Conservation (phyloP, 1,140 invertebrate genomes). For the Calliopsis andreniformis region DNA sequence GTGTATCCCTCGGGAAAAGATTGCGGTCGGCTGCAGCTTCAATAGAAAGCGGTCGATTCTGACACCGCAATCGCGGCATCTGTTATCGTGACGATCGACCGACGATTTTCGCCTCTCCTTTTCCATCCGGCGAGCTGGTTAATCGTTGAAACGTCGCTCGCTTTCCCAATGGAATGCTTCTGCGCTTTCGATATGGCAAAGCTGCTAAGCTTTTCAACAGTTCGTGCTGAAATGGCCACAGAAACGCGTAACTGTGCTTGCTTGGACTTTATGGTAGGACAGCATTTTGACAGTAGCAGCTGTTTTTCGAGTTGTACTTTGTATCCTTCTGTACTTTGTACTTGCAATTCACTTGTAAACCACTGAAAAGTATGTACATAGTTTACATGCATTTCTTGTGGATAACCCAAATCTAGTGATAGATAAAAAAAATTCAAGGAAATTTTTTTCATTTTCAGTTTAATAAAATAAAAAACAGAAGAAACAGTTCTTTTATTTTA, state of each 20-base stretch:
- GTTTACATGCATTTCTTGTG: too few species aligned
- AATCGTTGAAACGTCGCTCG: constrained; percentile 40
- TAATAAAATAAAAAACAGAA: too few species aligned
- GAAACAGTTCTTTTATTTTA: too few species aligned
- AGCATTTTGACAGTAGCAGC: too few species aligned
- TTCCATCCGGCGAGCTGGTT: constrained; percentile 37
- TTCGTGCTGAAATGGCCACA: not conserved
- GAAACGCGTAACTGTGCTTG: not conserved
- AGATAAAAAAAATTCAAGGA: too few species aligned
- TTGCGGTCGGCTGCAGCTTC: constrained; percentile 36
- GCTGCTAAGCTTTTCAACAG: not conserved
- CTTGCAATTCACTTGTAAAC: too few species aligned
- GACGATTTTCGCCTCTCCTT: constrained; percentile 47
- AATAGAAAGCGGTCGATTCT: constrained; percentile 50
- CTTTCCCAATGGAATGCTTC: constrained; percentile 29
- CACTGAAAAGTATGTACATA: too few species aligned
- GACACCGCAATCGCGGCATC: constrained; percentile 44
- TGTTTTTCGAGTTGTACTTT: too few species aligned
- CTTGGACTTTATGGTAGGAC: too few species aligned
- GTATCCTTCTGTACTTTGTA: too few species aligned
- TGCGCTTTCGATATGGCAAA: not conserved
- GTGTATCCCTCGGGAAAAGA: constrained; percentile 29
- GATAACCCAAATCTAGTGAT: too few species aligned
- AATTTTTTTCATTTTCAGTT: too few species aligned
- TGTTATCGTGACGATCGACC: constrained; percentile 52